These are phyloP conservation scores for Amphibalanus amphitrite DNA, from an alignment of 1,140 invertebrate genomes.

Conservation along the genomic window DNA sequence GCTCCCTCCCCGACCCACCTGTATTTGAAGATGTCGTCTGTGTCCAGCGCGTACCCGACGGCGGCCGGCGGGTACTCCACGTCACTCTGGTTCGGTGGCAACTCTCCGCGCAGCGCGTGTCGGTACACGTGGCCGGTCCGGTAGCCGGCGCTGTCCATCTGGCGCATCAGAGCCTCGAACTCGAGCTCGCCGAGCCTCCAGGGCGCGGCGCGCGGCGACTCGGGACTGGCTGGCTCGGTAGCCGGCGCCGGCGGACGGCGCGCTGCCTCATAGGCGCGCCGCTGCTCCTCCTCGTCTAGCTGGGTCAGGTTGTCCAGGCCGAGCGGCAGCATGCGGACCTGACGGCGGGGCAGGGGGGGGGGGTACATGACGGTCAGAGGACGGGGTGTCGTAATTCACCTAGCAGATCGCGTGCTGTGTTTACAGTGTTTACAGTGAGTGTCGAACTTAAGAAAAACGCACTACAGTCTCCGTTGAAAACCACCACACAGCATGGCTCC, in stretches of 20 bases:
- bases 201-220: slow-evolving; percentile 36
- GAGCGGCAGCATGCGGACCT: slow-evolving; percentile 57
- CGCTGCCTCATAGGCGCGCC: slow-evolving; percentile 47
- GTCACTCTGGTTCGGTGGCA: slow-evolving; percentile 60
- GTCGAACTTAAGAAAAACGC: no score
- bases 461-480: no score
- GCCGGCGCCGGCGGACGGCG: slow-evolving; percentile 14
- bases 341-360: slow-evolving; percentile 20
- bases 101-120: slow-evolving; percentile 70
- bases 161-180: slow-evolving; percentile 95
- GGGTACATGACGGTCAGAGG: no score
- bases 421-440: no score
- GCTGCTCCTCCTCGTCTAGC: slow-evolving; percentile 56
- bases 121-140: slow-evolving; percentile 93
- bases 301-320: slow-evolving; percentile 69
- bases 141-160: slow-evolving; percentile 94
- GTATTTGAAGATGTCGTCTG: no score
- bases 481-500: no score
- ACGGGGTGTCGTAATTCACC: no score
- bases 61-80: slow-evolving; percentile 92
- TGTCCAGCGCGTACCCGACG: slow-evolving; percentile 46
- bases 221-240: no score
- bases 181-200: slow-evolving; percentile 91
- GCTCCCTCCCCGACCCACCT: no score
- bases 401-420: no score